Percentiles rank a stretch among this genome's conserved stretches.
Evolutionary conservation across 2,888 invertebrate species (phyloP).

Genomic region (Eretmocerus hayati): DNA sequence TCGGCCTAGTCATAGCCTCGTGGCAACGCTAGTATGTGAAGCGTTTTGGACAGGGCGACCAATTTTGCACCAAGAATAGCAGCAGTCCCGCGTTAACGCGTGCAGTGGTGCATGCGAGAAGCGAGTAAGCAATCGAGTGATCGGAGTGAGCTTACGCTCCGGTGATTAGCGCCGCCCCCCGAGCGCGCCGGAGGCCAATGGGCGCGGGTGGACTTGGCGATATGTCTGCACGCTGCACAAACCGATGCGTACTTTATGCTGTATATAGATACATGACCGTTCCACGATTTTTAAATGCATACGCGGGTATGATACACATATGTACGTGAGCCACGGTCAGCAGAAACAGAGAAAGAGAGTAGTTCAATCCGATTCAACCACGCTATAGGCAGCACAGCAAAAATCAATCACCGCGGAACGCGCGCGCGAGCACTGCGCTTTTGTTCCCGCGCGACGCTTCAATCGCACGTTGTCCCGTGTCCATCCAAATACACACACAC

Average conservation of each 20-base stretch:
- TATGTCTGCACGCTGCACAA: conserved; percentile 39
- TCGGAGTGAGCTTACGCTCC: conserved; percentile 36
- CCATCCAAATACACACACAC: too few species aligned
- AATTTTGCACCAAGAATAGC: too few species aligned
- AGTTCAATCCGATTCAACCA: conserved; percentile 33
- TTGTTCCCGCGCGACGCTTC: conserved; percentile 22
- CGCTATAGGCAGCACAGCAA: conserved; percentile 38
- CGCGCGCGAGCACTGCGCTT: too few species aligned
- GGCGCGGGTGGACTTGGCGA: conserved; percentile 45
- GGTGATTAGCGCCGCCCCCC: conserved; percentile 47
- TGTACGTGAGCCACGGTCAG: too few species aligned
- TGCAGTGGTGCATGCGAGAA: neutral
- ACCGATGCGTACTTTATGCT: too few species aligned
- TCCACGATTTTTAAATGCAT: too few species aligned
- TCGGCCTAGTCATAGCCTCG: too few species aligned
- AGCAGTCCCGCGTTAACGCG: neutral
- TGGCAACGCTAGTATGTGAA: too few species aligned
- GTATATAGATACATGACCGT: too few species aligned
- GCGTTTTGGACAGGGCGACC: too few species aligned
- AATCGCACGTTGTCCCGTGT: conserved; percentile 20
- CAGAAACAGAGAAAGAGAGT: neutral
- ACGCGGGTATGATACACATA: too few species aligned
- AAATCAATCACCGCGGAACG: conserved; percentile 48
- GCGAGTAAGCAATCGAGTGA: neutral
- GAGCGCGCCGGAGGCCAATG: conserved; percentile 46